Conservation (phyloP, 30 jellyfish, hydroid and myxozoan genomes). For the Rhopilema esculentum region DNA sequence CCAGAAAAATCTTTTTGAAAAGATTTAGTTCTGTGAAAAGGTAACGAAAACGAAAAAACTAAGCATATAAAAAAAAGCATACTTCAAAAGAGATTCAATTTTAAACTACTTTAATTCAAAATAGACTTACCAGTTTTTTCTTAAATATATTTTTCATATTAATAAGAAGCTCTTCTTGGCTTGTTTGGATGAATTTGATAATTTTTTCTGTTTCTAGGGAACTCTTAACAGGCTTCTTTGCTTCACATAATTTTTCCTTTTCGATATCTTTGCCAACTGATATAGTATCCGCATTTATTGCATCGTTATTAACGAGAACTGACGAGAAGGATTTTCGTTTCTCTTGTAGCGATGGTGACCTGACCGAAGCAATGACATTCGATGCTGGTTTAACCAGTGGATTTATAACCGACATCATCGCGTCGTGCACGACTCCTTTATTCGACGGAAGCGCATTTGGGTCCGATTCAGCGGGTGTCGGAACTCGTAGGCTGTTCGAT, state of each 20-base stretch:
- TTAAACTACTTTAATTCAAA: too few species aligned
- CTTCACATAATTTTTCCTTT: neutral
- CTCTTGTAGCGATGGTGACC: constrained; percentile 28
- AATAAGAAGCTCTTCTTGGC: constrained; percentile 36
- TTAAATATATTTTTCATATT: constrained; percentile 35
- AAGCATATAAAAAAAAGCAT: too few species aligned
- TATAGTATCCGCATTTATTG: constrained; percentile 2
- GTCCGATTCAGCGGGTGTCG: constrained; percentile 30
- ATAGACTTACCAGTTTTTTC: constrained; percentile 48
- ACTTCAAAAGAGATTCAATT: too few species aligned
- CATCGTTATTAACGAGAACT: constrained; percentile 47
- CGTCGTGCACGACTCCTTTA: constrained; percentile 25
- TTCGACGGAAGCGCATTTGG: neutral
- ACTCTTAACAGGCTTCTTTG: neutral
- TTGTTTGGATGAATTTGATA: constrained; percentile 37
- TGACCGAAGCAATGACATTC: constrained; percentile 12
- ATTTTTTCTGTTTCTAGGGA: constrained; percentile 36
- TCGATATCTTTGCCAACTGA: neutral
- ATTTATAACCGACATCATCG: constrained; percentile 40
- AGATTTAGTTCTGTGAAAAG: too few species aligned
- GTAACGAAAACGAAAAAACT: too few species aligned
- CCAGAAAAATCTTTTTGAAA: too few species aligned
- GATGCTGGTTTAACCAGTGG: constrained; percentile 51
- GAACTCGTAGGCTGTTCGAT: constrained; percentile 14
- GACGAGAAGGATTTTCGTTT: constrained; percentile 12